These are phyloP conservation scores for Chelonus insularis DNA, from an alignment of 1,140 invertebrate genomes.

Conservation along the genomic window DNA sequence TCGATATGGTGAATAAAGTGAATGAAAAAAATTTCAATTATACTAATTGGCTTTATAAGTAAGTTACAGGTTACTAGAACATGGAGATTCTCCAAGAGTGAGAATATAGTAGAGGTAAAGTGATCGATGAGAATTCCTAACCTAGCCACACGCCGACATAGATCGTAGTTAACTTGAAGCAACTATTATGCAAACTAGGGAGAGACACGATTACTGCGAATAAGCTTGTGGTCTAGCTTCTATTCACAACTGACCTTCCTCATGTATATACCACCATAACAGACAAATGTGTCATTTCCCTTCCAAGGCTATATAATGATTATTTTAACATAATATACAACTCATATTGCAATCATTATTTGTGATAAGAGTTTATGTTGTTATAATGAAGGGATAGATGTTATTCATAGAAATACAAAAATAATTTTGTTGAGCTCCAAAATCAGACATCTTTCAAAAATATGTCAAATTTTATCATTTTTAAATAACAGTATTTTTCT, in stretches of 20 bases:
- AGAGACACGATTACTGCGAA: slow-evolving; percentile 9
- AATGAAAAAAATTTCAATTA: no score
- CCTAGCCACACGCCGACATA: slow-evolving; percentile 9
- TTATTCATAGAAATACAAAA: no score
- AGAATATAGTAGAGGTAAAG: background rate
- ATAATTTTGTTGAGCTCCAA: no score
- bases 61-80: no score
- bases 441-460: no score
- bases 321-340: no score
- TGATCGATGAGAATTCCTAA: slow-evolving; percentile 15
- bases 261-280: slow-evolving; percentile 8
- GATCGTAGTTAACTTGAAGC: slow-evolving; percentile 4
- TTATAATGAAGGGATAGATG: no score
- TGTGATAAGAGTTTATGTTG: background rate
- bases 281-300: slow-evolving; percentile 16
- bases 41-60: no score
- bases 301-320: slow-evolving; percentile 7
- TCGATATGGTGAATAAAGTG: no score
- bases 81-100: background rate
- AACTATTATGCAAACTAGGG: slow-evolving; percentile 8
- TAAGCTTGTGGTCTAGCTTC: slow-evolving; percentile 20
- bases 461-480: no score
- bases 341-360: background rate
- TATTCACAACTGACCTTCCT: slow-evolving; percentile 32
- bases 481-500: no score